phyloP scores from a whole-genome alignment of 2,797 vertebrate genomes.

The Novumbra hubbsi region DNA sequence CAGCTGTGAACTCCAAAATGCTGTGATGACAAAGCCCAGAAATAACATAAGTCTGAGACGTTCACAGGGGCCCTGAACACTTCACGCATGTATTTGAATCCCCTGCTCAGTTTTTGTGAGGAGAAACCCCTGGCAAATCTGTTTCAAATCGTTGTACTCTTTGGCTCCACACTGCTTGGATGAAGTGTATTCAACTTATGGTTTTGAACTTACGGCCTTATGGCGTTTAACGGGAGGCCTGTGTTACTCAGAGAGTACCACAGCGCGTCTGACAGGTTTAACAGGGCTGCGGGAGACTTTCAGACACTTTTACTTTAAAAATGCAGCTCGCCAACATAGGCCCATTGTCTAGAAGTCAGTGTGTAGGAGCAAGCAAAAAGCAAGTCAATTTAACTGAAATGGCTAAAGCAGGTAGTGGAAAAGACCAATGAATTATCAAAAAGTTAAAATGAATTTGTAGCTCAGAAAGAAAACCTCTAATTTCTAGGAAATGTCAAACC shows the following conservation, averaged over 20 bases:
- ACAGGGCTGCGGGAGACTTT: neutral
- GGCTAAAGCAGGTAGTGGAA: neutral
- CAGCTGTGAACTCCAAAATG: no score
- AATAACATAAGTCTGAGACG: no score
- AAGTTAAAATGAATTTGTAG: neutral
- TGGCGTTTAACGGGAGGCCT: neutral
- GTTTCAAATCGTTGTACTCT: neutral
- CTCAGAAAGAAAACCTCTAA: neutral
- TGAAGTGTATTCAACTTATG: neutral
- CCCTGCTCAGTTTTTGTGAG: neutral
- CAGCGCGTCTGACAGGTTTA: conserved; percentile 14
- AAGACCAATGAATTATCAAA: neutral
- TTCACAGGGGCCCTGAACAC: no score
- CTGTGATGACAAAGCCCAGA: no score
- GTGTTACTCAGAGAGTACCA: neutral
- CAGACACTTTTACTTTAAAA: conserved; percentile 1
- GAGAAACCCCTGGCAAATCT: neutral
- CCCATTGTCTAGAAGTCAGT: neutral
- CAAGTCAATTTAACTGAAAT: neutral
- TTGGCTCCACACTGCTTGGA: neutral
- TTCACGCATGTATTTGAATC: no score
- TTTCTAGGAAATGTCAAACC: neutral
- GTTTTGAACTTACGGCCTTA: neutral
- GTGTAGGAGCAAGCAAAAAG: neutral
- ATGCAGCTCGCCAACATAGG: neutral